Percentiles rank a stretch among this genome's conserved stretches.
Evolutionary conservation across 2,797 vertebrate species (phyloP).

Genomic region (Chanos chanos): DNA sequence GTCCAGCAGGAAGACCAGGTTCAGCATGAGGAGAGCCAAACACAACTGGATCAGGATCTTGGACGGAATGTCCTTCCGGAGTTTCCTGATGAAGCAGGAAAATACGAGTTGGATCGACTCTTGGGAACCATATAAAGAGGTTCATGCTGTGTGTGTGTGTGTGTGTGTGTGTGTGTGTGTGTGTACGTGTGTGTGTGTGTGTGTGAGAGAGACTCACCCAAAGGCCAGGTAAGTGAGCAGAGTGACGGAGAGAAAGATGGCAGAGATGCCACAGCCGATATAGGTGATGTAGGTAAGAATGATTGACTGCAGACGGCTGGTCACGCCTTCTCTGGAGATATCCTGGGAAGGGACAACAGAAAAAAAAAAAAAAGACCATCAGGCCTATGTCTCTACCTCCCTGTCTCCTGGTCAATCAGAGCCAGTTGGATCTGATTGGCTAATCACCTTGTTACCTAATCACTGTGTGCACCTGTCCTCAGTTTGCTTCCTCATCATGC

Average conservation of each 20-base stretch:
- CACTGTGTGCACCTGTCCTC: no score
- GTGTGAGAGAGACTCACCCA: conserved; percentile 75
- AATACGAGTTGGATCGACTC: no score
- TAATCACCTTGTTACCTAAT: no score
- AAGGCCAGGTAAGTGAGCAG: conserved; percentile 93
- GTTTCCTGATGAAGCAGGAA: conserved; percentile 71
- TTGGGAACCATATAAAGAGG: no score
- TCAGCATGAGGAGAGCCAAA: conserved; percentile 83
- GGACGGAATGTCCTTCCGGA: conserved; percentile 91
- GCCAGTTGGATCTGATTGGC: no score
- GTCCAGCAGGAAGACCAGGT: conserved; percentile 87
- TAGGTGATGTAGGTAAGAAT: conserved; percentile 91
- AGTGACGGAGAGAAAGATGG: conserved; percentile 90
- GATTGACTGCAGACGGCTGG: conserved; percentile 63
- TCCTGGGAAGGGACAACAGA: conserved; percentile 72
- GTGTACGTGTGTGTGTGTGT: not conserved
- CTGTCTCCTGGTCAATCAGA: no score
- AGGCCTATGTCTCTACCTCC: no score
- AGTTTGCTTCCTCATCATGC: no score
- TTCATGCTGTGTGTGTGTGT: no score
- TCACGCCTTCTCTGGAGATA: conserved; percentile 61
- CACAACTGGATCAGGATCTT: conserved; percentile 96
- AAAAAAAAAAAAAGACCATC: no score
- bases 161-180: not conserved
- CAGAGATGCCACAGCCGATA: conserved; percentile 92